A percentile compares a stretch with the other conserved stretches of the same genome.
Evolutionary conservation across 2,888 invertebrate genomes (phyloP).

Genomic region (Drosophila subquinaria): DNA sequence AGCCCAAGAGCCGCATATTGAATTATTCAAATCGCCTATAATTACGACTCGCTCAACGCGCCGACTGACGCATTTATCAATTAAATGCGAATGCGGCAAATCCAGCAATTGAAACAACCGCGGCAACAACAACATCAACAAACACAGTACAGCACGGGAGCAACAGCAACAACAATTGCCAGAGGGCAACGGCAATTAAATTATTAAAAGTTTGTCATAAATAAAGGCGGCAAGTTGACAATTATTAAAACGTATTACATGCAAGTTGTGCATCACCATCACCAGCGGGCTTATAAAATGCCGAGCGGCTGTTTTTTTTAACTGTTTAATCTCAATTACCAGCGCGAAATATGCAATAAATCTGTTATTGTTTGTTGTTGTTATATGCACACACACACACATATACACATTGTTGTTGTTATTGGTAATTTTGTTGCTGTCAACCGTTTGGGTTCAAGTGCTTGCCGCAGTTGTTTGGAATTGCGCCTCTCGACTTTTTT

Average conservation of each 20-base stretch:
- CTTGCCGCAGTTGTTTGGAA: constrained; percentile 74
- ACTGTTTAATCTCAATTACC: constrained; percentile 82
- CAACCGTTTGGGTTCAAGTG: constrained; percentile 69
- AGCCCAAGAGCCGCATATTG: constrained; percentile 53
- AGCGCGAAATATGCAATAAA: constrained; percentile 80
- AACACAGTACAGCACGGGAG: constrained; percentile 1
- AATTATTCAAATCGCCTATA: constrained; percentile 79
- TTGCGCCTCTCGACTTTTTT: constrained; percentile 57
- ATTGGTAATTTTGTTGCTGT: constrained; percentile 33
- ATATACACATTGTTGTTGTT: constrained; percentile 19
- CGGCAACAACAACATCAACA: constrained; percentile 30
- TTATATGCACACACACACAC: constrained; percentile 37
- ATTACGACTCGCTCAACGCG: constrained; percentile 65
- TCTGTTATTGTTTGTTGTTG: constrained; percentile 77
- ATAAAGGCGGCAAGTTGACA: constrained; percentile 74
- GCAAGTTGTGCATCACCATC: too few relatives aligned
- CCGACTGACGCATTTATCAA: constrained; percentile 70
- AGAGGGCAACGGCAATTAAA: constrained; percentile 68
- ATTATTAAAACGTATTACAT: too few relatives aligned
- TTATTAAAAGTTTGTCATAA: constrained; percentile 80
- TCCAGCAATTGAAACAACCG: constrained; percentile 50
- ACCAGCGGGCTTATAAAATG: constrained; percentile 77
- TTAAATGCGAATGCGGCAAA: constrained; percentile 78
- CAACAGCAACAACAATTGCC: constrained; percentile 39
- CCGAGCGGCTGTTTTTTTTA: constrained; percentile 77